phyloP scores from a whole-genome alignment of 2,113 vertebrate genomes.

The Epinephelus cyanopodus region DNA sequence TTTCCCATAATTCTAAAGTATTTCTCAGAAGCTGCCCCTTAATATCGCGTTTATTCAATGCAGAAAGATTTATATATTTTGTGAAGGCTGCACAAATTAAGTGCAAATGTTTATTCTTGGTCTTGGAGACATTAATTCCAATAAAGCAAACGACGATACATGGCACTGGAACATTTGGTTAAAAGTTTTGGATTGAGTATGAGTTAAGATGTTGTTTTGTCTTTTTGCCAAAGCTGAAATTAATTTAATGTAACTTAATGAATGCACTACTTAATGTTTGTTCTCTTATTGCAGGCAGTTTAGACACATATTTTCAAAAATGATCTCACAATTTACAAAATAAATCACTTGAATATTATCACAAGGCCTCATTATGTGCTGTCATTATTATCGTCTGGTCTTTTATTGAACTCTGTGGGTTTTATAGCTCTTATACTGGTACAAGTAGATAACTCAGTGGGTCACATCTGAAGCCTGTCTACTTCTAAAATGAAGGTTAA shows the following conservation, averaged over 20 bases:
- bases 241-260: too few relatives aligned
- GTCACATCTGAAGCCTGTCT: neutral
- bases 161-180: neutral
- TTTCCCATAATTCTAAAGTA: too few relatives aligned
- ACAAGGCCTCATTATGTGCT: neutral
- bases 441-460: neutral
- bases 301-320: neutral
- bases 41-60: too few relatives aligned
- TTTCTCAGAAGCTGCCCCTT: too few relatives aligned
- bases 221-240: too few relatives aligned
- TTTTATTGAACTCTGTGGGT: neutral
- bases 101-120: neutral
- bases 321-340: neutral
- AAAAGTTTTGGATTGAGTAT: neutral
- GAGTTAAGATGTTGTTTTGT: too few relatives aligned
- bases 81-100: neutral
- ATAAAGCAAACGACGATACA: neutral
- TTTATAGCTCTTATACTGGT: neutral
- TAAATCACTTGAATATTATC: neutral
- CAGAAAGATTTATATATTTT: too few relatives aligned
- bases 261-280: neutral
- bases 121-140: neutral
- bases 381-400: neutral
- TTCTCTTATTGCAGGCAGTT: neutral
- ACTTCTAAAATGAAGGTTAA: neutral